These are phyloP conservation scores for Andrena chrysosceles DNA, from an alignment of 2,888 invertebrate species.

Conservation along the genomic window DNA sequence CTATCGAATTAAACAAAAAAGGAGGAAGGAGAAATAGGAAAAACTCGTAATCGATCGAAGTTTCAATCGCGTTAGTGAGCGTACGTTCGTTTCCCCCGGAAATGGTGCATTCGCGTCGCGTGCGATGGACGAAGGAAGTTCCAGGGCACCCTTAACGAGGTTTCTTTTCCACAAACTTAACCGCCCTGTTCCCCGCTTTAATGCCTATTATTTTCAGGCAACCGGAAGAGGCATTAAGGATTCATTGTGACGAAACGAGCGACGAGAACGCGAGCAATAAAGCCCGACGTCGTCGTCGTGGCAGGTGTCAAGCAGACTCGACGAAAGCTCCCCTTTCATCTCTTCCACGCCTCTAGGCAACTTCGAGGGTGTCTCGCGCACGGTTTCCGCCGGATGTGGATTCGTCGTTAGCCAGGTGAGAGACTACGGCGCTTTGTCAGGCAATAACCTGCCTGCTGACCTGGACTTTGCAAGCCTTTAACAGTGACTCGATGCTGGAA, in stretches of 20 bases:
- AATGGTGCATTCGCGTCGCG: constrained; percentile 25
- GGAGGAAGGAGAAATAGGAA: background rate
- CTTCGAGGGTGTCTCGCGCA: constrained; percentile 40
- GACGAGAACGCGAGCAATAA: constrained; percentile 19
- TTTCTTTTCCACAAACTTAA: constrained; percentile 28
- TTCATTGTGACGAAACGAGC: constrained; percentile 34
- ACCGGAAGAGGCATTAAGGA: constrained; percentile 11
- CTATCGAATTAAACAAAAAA: background rate
- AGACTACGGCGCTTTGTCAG: constrained; percentile 26
- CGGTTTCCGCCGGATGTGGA: constrained; percentile 65
- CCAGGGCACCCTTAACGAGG: constrained; percentile 15
- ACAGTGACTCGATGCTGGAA: background rate
- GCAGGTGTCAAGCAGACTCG: constrained; percentile 33
- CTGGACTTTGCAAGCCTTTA: constrained; percentile 21
- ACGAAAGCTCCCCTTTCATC: constrained; percentile 32
- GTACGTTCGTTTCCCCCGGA: background rate
- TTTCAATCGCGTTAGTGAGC: constrained; percentile 28
- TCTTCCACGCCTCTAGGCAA: constrained; percentile 13
- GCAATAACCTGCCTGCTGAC: constrained; percentile 46
- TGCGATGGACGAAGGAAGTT: constrained; percentile 1
- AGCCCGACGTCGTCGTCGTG: background rate
- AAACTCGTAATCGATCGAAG: constrained; percentile 5
- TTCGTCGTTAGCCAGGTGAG: constrained; percentile 47
- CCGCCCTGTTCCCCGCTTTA: background rate
- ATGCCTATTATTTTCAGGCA: constrained; percentile 28